These are phyloP conservation scores for Marisa cornuarietis DNA, from an alignment of 1,140 invertebrate species.

Conservation along the genomic window DNA sequence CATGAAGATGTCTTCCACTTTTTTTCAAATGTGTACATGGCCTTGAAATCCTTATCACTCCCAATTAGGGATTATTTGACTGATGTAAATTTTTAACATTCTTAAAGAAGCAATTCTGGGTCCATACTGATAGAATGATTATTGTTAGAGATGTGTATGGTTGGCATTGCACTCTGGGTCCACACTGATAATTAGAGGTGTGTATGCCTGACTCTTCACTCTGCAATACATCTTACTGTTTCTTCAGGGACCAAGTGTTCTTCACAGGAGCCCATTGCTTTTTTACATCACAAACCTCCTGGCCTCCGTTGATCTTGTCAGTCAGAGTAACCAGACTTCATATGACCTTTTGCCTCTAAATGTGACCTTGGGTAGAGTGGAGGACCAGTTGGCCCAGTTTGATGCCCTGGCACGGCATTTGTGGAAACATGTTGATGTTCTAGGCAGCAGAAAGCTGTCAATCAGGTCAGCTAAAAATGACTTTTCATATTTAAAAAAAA, in stretches of 20 bases:
- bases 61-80: too few species aligned
- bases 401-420: constrained; percentile 64
- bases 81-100: too few species aligned
- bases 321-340: neutral
- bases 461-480: constrained; percentile 24
- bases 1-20: too few species aligned
- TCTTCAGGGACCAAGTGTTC: constrained; percentile 34
- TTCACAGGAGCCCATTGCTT: constrained; percentile 32
- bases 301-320: constrained; percentile 15
- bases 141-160: too few species aligned
- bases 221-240: neutral
- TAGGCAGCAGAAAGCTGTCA: constrained; percentile 31
- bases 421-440: constrained; percentile 67
- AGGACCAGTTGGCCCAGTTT: constrained; percentile 60
- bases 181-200: too few species aligned
- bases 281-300: constrained; percentile 32
- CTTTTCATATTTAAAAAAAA: too few species aligned
- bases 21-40: too few species aligned
- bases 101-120: too few species aligned
- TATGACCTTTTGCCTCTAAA: constrained; percentile 36
- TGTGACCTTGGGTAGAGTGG: constrained; percentile 60
- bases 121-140: too few species aligned
- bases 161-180: too few species aligned
- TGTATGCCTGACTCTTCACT: too few species aligned
- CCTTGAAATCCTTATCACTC: too few species aligned